Evolutionary conservation across 2,113 vertebrate genomes (phyloP).

Genomic region (Ptilonorhynchus violaceus): DNA sequence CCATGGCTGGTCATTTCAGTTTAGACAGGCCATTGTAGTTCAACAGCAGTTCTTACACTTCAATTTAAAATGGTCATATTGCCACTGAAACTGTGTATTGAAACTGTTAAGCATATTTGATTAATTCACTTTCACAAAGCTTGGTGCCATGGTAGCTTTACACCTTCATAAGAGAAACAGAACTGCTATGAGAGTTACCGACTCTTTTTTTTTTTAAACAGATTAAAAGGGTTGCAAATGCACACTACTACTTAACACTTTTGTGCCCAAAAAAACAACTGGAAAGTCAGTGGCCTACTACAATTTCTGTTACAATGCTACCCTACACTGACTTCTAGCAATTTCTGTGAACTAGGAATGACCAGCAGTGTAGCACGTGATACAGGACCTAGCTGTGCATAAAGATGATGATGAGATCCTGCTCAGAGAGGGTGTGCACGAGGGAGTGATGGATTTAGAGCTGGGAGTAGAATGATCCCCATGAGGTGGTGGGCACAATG

Average conservation of each 20-base stretch:
- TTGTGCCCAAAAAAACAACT: fast-evolving
- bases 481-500: fast-evolving
- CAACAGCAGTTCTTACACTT: neutral
- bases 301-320: neutral
- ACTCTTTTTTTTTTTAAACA: neutral
- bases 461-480: neutral
- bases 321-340: neutral
- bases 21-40: neutral
- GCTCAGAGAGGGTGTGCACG: neutral
- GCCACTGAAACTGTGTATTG: neutral
- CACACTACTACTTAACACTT: neutral
- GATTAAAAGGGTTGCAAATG: neutral
- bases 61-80: neutral
- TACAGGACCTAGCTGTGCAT: neutral
- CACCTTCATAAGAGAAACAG: neutral
- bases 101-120: neutral
- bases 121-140: neutral
- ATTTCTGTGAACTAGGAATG: neutral
- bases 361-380: fast-evolving
- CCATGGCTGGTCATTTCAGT: neutral
- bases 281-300: neutral
- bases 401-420: neutral
- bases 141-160: neutral
- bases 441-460: neutral
- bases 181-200: neutral